Base-by-base conservation (phyloP, 2,888 invertebrate species). In the Smittia sp. region DNA sequence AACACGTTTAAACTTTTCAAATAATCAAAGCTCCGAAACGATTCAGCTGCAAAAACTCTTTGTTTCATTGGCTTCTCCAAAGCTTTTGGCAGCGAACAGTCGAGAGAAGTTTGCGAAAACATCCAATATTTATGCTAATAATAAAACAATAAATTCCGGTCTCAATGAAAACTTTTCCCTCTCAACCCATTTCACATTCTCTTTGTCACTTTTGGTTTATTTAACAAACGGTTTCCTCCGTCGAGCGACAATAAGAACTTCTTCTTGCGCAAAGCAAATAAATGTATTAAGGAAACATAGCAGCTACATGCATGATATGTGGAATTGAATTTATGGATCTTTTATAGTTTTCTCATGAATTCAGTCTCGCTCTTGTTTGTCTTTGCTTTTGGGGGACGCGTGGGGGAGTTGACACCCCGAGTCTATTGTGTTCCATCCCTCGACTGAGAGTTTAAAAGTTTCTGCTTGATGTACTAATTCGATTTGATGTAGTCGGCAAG, bases 401-500 rank as follows among this genome's bases (percentile, higher is more conserved):
- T 25, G 25, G 18, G n/a, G 11, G 20, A n/a, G 18, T 32, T 65
- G 18, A 27, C 65, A 27, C 65, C 27, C 27, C 15, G 7, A 27
- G 6, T 63, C n/a, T 58, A 18, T 66, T 66, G 32, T 38, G 66
- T 67, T 67, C 1, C 24, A 54, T 15, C 20, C 11, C 9, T 54
- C 54, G 7, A 20, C 9, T 32, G 32, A 32, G 32, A 32, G 32
- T 9, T 32, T 38, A 27, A 39, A 67, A 67, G n/a, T 67, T 67
- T 67, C 67, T 32, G 32, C 27, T 39, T 67, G 67, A 67, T 67
- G 67, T 67, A 41, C 67, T 67, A 67, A 67, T 67, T 67, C 67
- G 67, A 67, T 67, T 67, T 67, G 67, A 67, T 67, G 13, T 67
- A 38, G 67, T 67, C 38, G 63, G 7, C n/a, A 15, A 15, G 24